phyloP scores from a whole-genome alignment of 2,888 invertebrate genomes.

The Myathropa florea region DNA sequence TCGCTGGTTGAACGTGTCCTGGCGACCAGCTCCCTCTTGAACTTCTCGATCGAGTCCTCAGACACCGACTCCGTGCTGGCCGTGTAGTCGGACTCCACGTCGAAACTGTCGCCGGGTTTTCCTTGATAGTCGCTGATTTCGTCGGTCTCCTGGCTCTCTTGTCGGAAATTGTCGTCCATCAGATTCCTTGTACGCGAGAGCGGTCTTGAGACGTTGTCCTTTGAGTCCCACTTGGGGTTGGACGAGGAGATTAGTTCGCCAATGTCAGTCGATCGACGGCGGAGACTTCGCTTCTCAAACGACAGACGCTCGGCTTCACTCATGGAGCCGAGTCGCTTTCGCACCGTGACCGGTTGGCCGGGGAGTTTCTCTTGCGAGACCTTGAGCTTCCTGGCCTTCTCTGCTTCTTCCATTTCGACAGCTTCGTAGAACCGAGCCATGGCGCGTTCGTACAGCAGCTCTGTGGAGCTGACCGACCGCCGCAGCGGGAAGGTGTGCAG shows the following conservation, averaged over 20 bases:
- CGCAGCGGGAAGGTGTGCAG: conserved; percentile 82
- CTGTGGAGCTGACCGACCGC: conserved; percentile 90
- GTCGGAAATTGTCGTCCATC: conserved; percentile 70
- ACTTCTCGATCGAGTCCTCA: conserved; percentile 80
- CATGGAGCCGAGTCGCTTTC: conserved; percentile 82
- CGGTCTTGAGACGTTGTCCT: conserved; percentile 75
- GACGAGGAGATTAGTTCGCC: conserved; percentile 69
- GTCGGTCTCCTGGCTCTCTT: conserved; percentile 70
- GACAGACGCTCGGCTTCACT: conserved; percentile 81
- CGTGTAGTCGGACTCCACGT: conserved; percentile 84
- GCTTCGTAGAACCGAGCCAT: conserved; percentile 92
- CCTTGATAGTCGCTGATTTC: conserved; percentile 74
- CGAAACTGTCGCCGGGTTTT: conserved; percentile 76
- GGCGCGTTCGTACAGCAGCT: conserved; percentile 90
- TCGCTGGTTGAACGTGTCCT: conserved; percentile 80
- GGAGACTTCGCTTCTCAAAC: conserved; percentile 81
- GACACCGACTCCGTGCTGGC: conserved; percentile 84
- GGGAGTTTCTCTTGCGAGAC: conserved; percentile 74
- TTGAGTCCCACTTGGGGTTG: conserved; percentile 77
- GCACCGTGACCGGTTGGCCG: conserved; percentile 72
- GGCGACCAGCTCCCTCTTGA: conserved; percentile 78
- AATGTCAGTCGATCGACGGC: conserved; percentile 82
- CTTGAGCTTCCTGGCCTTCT: conserved; percentile 79
- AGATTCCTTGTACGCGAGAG: conserved; percentile 71
- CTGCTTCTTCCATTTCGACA: conserved; percentile 87